A percentile compares a stretch with the other conserved stretches of the same genome.
These are phyloP conservation scores for Conomelus anceps DNA, from an alignment of 2,888 invertebrate species.

Conservation along the genomic window DNA sequence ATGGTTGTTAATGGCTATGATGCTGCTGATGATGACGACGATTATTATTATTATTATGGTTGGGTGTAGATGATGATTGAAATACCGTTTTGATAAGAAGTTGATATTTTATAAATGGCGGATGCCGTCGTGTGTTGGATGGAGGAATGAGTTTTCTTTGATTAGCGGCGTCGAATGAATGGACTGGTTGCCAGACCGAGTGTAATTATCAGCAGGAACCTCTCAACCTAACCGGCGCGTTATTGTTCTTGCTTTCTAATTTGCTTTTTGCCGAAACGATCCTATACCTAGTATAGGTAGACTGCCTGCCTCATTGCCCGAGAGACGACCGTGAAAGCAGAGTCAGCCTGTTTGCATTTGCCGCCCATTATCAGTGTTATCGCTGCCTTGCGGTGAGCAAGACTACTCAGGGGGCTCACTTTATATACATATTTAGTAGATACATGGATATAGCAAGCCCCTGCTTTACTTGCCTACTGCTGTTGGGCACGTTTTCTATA, in stretches of 20 bases:
- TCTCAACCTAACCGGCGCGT: background rate
- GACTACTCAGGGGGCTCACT: too few species aligned
- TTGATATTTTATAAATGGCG: background rate
- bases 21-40: too few species aligned
- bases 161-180: background rate
- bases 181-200: background rate
- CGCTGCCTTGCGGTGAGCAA: background rate
- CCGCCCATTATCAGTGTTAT: background rate
- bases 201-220: background rate
- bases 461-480: background rate
- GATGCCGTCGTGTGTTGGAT: background rate
- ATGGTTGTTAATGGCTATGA: too few species aligned
- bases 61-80: too few species aligned
- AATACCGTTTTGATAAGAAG: background rate
- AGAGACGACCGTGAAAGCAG: background rate
- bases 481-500: background rate
- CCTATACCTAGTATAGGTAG: too few species aligned
- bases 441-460: too few species aligned
- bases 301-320: background rate
- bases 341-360: background rate
- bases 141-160: background rate
- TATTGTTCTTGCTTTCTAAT: background rate
- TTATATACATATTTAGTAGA: too few species aligned
- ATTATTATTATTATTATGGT: too few species aligned
- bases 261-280: background rate